Evolutionary conservation across 2,888 invertebrate genomes (phyloP).

Genomic region (Brenthis daphne): DNA sequence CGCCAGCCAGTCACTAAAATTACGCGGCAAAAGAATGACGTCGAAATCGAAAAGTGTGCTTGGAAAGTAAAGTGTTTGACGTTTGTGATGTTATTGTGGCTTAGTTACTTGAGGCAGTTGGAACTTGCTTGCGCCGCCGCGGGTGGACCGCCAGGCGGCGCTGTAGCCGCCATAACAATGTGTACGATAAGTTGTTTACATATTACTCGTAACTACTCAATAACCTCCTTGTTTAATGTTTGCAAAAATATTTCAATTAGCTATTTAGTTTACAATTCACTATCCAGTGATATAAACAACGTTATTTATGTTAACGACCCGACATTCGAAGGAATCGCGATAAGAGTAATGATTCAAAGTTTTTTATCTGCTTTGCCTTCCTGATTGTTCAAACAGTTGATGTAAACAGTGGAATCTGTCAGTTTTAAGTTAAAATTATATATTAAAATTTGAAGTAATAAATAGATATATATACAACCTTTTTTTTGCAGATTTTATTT

Average conservation of each 20-base stretch:
- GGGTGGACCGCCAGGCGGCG: constrained; percentile 69
- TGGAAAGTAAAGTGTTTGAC: constrained; percentile 37
- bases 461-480: background rate
- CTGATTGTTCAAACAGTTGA: constrained; percentile 62
- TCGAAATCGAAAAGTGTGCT: constrained; percentile 52
- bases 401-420: constrained; percentile 25
- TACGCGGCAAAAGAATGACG: constrained; percentile 81
- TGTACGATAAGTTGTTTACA: constrained; percentile 55
- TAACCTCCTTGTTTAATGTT: constrained; percentile 17
- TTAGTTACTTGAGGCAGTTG: constrained; percentile 75
- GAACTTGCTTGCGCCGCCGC: constrained; percentile 66
- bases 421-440: constrained; percentile 2
- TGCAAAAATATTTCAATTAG: background rate
- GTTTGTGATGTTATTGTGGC: constrained; percentile 78
- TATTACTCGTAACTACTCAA: background rate
- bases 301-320: constrained; percentile 35
- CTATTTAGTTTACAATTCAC: background rate
- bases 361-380: constrained; percentile 67
- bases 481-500: background rate
- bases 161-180: constrained; percentile 73
- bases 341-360: constrained; percentile 71
- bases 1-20: constrained; percentile 77
- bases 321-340: constrained; percentile 58
- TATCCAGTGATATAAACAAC: constrained; percentile 16
- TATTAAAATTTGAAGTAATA: background rate